Evolutionary conservation across 2,888 invertebrate species (phyloP).

Genomic region (Eilema depressum): DNA sequence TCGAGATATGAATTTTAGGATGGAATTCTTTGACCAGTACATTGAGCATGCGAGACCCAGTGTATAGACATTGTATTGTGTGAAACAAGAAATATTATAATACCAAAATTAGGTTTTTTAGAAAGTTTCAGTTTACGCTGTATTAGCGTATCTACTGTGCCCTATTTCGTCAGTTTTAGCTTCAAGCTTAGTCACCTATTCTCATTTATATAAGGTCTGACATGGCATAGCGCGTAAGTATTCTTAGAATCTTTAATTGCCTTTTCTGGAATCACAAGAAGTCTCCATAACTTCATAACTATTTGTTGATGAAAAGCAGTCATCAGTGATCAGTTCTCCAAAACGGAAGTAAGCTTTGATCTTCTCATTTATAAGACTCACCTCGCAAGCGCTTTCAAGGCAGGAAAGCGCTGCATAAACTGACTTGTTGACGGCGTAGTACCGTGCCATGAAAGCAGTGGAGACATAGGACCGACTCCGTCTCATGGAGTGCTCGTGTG

Average conservation of each 20-base stretch:
- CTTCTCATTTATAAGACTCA: neutral
- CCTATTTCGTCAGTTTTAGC: neutral
- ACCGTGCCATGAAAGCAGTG: slow-evolving; percentile 1
- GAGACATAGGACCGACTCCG: neutral
- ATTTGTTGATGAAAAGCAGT: no score
- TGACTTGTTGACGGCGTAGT: neutral
- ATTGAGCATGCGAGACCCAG: neutral
- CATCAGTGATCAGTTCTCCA: neutral
- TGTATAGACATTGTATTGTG: neutral
- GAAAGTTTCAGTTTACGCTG: neutral
- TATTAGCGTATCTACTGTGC: neutral
- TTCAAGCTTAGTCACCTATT: neutral
- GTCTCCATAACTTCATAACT: neutral
- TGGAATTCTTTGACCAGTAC: neutral
- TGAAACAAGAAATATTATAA: neutral
- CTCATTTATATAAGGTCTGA: no score
- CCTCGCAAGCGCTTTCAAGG: neutral
- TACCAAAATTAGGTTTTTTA: neutral
- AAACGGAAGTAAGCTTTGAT: neutral
- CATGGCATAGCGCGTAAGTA: neutral
- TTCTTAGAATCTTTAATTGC: neutral
- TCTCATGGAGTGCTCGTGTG: neutral
- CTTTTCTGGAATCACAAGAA: neutral
- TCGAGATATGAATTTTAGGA: neutral
- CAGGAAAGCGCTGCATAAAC: neutral